Percentiles rank a stretch among this genome's conserved stretches.
These are phyloP conservation scores for Xestia ashworthii DNA, from an alignment of 2,888 invertebrate species.

Conservation along the genomic window DNA sequence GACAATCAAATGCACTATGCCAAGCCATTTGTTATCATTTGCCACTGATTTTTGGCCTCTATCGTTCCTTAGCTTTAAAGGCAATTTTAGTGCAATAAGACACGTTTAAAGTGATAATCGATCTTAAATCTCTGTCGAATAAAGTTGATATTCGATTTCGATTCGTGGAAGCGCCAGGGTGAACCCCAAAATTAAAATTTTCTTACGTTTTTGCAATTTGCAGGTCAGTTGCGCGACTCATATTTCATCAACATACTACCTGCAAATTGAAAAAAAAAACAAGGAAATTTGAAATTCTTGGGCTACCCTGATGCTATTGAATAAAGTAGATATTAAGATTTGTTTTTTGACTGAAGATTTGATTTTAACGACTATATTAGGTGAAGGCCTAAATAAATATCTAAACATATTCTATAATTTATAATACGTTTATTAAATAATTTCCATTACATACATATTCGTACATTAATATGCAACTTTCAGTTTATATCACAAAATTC, in stretches of 20 bases:
- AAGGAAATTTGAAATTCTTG: too few species aligned
- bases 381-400: slow-evolving; percentile 48
- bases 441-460: slow-evolving; percentile 46
- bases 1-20: neutral
- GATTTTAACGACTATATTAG: neutral
- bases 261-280: too few species aligned
- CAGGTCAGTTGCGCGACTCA: too few species aligned
- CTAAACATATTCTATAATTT: slow-evolving; percentile 59
- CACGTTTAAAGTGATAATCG: slow-evolving; percentile 4
- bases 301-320: too few species aligned
- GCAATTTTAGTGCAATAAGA: slow-evolving; percentile 3
- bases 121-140: neutral
- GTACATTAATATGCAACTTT: slow-evolving; percentile 54
- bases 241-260: too few species aligned
- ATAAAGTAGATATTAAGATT: slow-evolving; percentile 2
- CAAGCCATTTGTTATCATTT: slow-evolving; percentile 19
- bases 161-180: too few species aligned
- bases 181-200: too few species aligned
- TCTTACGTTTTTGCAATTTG: too few species aligned
- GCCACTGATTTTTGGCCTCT: neutral
- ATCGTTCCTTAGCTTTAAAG: neutral
- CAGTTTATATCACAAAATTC: slow-evolving; percentile 61
- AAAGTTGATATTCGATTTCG: neutral
- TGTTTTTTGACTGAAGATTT: neutral
- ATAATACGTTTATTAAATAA: slow-evolving; percentile 58